These are phyloP conservation scores for Zosterops borbonicus DNA, from an alignment of 2,113 vertebrate species.

Conservation along the genomic window DNA sequence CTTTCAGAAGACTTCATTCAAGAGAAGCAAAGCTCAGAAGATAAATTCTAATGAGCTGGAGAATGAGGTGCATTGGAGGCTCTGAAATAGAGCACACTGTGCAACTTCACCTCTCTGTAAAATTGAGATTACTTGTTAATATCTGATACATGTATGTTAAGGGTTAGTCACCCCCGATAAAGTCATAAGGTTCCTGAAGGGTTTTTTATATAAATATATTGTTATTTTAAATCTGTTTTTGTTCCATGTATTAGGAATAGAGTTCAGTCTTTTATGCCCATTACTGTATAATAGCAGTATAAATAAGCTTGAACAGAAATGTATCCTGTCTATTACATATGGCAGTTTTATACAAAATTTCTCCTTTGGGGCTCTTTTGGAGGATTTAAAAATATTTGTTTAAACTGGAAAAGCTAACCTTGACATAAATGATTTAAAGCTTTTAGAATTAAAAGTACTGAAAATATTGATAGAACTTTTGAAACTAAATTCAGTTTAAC, in stretches of 20 bases:
- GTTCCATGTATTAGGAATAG: neutral
- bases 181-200: neutral
- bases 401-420: neutral
- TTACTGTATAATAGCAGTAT: neutral
- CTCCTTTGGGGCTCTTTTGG: neutral
- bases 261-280: neutral
- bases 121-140: neutral
- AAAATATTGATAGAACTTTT: neutral
- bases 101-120: neutral
- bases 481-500: neutral
- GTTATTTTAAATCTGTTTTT: neutral
- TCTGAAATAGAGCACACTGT: neutral
- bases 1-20: neutral
- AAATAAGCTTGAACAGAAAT: neutral
- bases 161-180: neutral
- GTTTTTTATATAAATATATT: neutral
- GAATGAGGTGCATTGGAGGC: neutral
- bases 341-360: neutral
- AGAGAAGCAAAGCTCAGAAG: neutral
- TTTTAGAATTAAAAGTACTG: neutral
- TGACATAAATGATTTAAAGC: neutral
- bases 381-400: neutral
- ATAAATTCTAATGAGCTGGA: neutral
- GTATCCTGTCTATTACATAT: neutral
- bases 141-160: neutral